Percentiles rank a stretch among this genome's conserved stretches.
Conservation (phyloP, 2,888 invertebrate genomes). For the Drosophila meridiana region DNA sequence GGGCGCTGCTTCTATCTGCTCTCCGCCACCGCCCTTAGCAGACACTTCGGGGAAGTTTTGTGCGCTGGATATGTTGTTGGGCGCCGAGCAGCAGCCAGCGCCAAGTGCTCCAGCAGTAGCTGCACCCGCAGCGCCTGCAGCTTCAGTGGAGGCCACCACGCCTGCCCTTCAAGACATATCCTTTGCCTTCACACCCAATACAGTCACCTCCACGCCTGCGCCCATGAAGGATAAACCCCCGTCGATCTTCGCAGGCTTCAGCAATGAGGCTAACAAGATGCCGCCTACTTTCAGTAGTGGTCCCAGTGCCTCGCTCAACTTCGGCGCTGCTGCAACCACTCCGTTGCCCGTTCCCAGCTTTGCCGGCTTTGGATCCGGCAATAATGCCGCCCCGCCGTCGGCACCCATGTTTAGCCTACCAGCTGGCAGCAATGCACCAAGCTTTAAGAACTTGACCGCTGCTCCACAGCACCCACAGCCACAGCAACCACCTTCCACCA, state of each 20-base stretch:
- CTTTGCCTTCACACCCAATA: conserved; percentile 73
- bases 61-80: conserved; percentile 57
- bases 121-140: not conserved
- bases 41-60: conserved; percentile 83
- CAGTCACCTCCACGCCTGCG: conserved; percentile 81
- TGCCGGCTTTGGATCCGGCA: conserved; percentile 39
- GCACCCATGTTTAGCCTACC: conserved; percentile 18
- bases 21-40: conserved; percentile 86
- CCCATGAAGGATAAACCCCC: conserved; percentile 71
- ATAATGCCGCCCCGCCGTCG: conserved; percentile 2
- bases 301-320: conserved; percentile 39
- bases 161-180: conserved; percentile 54
- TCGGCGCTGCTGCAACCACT: conserved; percentile 43
- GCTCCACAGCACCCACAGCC: not conserved
- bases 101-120: conserved; percentile 9
- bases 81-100: conserved; percentile 22
- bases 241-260: conserved; percentile 58
- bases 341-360: conserved; percentile 43
- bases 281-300: conserved; percentile 7
- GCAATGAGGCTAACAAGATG: conserved; percentile 25
- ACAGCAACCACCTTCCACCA: not conserved
- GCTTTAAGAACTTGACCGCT: not conserved
- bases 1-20: conserved; percentile 87
- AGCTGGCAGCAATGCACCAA: not conserved
- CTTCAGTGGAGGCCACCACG: conserved; percentile 10